Base-by-base conservation (phyloP, 1,140 invertebrate species). In the Dryas iulia region DNA sequence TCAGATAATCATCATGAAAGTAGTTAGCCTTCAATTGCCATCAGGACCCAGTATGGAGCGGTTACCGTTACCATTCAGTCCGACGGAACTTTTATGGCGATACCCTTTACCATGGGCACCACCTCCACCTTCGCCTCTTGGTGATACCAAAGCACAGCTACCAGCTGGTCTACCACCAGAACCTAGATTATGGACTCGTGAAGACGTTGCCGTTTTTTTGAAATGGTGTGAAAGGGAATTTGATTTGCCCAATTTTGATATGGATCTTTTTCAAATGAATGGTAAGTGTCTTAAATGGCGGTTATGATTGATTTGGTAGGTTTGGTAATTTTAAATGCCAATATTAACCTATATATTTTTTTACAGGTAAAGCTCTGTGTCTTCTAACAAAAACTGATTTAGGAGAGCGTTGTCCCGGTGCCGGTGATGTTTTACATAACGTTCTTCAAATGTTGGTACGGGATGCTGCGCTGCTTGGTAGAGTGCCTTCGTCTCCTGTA, bases 181-280 rank as follows among this genome's bases (percentile, higher is more conserved):
- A 93, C 98, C 98, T 10, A 93, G 97, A 76, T 87, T 96, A 12
- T 99, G 98, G 98, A 96, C 95, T 25, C 94, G 97, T 74, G 97
- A 98, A 74, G 97, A 99, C 84, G 98, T 99, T 1, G 92, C 94
- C 10, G 93, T 95, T 21, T 99, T 98, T 92, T 91, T 99, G 26
- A 95, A 96, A 76, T 98, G 98, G 96, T 97, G 97, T 69, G 96
- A 98, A 86, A 93, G 96, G 47, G 98, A 98, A 90, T 99, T 98
- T 84, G 97, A 98, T 82, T 92, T 99, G 61, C 97, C 97, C 14
- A 94, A 95, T 65, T 96, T 99, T 79, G 97, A 98, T 83, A 96
- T 97, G 94, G 97, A 98, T 79, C 95, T 97, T 92, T 98, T 99
- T 89, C 97, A 98, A 93, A 98, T 99, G 97, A 99, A 99, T 89